Percentiles rank a stretch among this genome's conserved stretches.
Evolutionary conservation across 53 echinoderm and acorn worm species (phyloP).

Genomic region (Crossaster papposus): DNA sequence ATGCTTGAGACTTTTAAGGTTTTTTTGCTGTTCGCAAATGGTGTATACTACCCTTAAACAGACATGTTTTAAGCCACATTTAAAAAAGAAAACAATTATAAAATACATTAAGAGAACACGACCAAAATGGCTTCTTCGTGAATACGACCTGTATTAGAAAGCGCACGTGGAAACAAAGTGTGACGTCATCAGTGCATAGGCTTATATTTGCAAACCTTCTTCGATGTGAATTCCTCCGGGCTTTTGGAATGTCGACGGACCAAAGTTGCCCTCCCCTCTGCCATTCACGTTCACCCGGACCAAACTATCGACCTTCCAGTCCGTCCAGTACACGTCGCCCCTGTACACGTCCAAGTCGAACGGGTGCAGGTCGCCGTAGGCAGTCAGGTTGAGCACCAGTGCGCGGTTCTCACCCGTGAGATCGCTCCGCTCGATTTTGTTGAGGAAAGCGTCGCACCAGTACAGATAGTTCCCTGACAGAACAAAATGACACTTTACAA

Average conservation of each 20-base stretch:
- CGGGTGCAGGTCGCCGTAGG: slow-evolving; percentile 53
- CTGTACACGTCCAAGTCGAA: slow-evolving; percentile 73
- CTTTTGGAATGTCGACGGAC: slow-evolving; percentile 1
- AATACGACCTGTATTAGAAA: too few relatives aligned
- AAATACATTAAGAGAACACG: too few relatives aligned
- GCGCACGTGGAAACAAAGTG: too few relatives aligned
- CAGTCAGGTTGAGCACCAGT: slow-evolving; percentile 49
- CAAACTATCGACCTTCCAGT: slow-evolving; percentile 53
- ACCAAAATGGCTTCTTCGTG: too few relatives aligned
- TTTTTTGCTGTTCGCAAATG: too few relatives aligned
- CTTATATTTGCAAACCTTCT: slow-evolving; percentile 19
- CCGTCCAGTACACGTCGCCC: slow-evolving; percentile 78
- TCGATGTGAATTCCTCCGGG: slow-evolving; percentile 39
- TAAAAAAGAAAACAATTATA: too few relatives aligned
- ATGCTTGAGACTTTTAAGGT: too few relatives aligned
- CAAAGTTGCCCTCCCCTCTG: neutral
- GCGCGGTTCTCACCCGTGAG: slow-evolving; percentile 48
- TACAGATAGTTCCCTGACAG: slow-evolving; percentile 65
- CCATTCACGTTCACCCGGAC: slow-evolving; percentile 3
- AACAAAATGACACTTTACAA: neutral
- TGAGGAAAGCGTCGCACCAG: slow-evolving; percentile 81
- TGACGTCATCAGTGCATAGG: too few relatives aligned
- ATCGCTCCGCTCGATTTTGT: slow-evolving; percentile 74
- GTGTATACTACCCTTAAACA: too few relatives aligned
- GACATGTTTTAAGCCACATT: too few relatives aligned